Evolutionary conservation across 2,113 vertebrate genomes (phyloP).

Genomic region (Carettochelys insculpta): DNA sequence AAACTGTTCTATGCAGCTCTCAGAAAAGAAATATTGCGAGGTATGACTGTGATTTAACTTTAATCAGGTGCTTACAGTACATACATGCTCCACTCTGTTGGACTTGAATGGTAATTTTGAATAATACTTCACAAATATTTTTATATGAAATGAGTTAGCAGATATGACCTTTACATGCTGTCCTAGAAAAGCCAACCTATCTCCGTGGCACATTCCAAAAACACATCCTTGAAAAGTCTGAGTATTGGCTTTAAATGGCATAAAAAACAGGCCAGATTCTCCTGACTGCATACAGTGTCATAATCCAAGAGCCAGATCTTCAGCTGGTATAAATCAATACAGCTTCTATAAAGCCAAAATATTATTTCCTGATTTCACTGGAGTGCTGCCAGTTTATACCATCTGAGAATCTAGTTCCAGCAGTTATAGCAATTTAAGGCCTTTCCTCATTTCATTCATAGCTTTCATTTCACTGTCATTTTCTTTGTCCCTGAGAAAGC

Average conservation of each 20-base stretch:
- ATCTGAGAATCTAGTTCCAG: neutral
- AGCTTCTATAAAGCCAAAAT: neutral
- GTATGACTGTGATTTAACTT: neutral
- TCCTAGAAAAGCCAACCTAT: neutral
- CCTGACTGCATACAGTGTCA: neutral
- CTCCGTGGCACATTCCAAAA: neutral
- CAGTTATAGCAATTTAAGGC: neutral
- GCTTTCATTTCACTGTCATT: slow-evolving; percentile 60
- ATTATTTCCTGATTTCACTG: neutral
- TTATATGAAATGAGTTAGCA: neutral
- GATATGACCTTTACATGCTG: neutral
- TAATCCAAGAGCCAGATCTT: neutral
- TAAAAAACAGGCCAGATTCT: neutral
- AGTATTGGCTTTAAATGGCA: neutral
- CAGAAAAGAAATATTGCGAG: neutral
- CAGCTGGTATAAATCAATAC: neutral
- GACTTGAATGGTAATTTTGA: neutral
- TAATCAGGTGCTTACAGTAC: neutral
- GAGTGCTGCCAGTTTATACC: neutral
- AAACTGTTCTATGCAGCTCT: neutral
- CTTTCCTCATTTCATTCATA: slow-evolving; percentile 30
- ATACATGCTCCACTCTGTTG: neutral
- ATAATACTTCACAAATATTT: neutral
- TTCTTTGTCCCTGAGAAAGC: slow-evolving; percentile 73
- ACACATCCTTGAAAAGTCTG: neutral